Evolutionary conservation across 2,888 invertebrate species (phyloP), one percentile per base, ranked within the genome.

Genomic region (Willowsia nigromaculata): DNA sequence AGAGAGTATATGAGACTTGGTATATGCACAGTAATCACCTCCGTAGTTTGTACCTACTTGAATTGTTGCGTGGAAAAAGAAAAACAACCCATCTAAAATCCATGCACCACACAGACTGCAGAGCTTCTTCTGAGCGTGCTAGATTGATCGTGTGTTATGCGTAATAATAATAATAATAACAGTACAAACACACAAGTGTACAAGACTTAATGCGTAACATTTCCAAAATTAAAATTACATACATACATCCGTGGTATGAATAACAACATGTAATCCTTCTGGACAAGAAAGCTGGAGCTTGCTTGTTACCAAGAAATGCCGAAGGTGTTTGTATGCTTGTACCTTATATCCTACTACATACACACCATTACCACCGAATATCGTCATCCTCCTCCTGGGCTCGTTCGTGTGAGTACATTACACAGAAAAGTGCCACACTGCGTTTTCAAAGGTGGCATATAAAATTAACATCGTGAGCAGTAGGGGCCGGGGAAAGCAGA

Each of bases 211-310:
- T 84, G 40, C 43, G 56, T 43, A 76, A n/a, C 85, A 85, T 47
- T 85, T 53, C 18, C 25, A 62, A 62, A 85, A 85, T 85, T 85
- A 85, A 85, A 78, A 85, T 85, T 78, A 85, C 43, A 18, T 80
- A 50, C 43, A 43, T 74, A 25, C 22, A 47, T 74, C 43, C 59
- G 43, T 30, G 30, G 62, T 18, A 50, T 37, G 27, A 59, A 47
- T 25, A 85, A 86, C 40, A 83, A 15, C 22, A 47, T 59, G 33
- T 47, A 76, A 40, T 76, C 37, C 71, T 50, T 56, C 85, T 78
- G 85, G 47, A 85, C 78, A 85, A 47, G 76, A 85, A 40, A 50
- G 30, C 27, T 76, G 43, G 74, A 50, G 25, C 43, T 53, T 74
- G 40, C 40, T 56, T 43, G 27, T 33, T 59, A 15, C 81, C 47